Base-by-base conservation (phyloP, 2,888 invertebrate genomes). In the Dolomedes plantarius region DNA sequence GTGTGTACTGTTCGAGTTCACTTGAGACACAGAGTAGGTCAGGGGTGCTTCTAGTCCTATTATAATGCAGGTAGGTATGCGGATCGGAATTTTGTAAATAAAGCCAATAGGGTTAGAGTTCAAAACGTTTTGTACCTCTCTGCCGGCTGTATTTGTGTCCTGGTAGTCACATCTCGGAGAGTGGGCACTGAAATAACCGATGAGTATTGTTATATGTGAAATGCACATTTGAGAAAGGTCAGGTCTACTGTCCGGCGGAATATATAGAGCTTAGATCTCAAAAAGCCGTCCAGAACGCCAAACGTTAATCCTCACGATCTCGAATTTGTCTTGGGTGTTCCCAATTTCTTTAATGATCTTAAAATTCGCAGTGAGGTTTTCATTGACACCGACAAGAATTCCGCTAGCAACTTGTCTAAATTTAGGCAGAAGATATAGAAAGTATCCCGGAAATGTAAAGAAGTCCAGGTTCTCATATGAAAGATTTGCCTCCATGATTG, bases 111-210 rank as follows among this genome's bases (percentile, higher is more conserved):
- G 7, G 5, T 7, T 46, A 13, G 50, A 72, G 29, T 50, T 72
- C 11, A 50, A 56, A 29, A 73, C 31, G 36, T 73, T 56, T 11
- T 19, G 7, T 23, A 73, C 50, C 56, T 73, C 73, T 6, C 0
- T 73, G 7, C 73, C 31, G 32, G 73, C 32, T 0, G 56, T 56
- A 28, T 56, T 73, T 0, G 56, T 73, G 7, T 56, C 56, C 31
- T 73, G 56, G 13, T 73, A 73, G 13, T 29, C 73, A 56, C 31
- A 73, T 56, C 56, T 50, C 7, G 62, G 31, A 19, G 56, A 73
- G 27, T 73, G 73, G 2, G 31, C 56, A 28, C 73, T 73, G 23
- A 73, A 73, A 56, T 73, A 62, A 31, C 73, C 73, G 46, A 41
- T 41, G 28, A 71, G 41, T 7, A 71, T 71, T 41, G 71, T 71